Conservation (phyloP, 1,140 invertebrate genomes). For the Cyclargus thomasi region DNA sequence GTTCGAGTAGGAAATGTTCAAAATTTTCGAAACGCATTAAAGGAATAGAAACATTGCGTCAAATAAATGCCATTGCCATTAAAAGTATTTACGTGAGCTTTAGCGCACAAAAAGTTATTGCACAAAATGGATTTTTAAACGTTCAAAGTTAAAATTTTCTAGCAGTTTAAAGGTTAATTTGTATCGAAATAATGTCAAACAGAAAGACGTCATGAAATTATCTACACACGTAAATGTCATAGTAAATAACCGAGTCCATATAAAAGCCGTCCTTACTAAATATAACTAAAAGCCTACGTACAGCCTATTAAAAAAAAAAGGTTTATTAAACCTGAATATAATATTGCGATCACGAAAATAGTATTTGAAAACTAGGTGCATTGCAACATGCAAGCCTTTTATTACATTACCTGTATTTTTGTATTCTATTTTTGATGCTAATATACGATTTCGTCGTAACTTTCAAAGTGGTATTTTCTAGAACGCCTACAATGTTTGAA, state of each 20-base stretch:
- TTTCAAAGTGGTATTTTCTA: neutral
- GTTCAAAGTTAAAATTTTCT: too few species aligned
- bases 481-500: neutral
- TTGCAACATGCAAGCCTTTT: conserved; percentile 13
- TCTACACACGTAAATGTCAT: too few species aligned
- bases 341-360: conserved; percentile 8
- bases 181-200: too few species aligned
- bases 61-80: too few species aligned
- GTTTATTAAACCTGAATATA: conserved; percentile 2
- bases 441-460: neutral
- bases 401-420: conserved; percentile 2
- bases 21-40: too few species aligned
- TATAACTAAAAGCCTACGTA: neutral
- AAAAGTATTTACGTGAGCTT: too few species aligned
- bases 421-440: neutral
- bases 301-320: neutral
- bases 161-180: too few species aligned
- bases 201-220: too few species aligned
- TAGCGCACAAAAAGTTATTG: too few species aligned
- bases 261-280: neutral
- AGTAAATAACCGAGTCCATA: neutral
- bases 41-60: too few species aligned
- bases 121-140: too few species aligned
- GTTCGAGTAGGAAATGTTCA: too few species aligned
- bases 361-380: conserved; percentile 13